These are phyloP conservation scores for Drosophila erecta DNA, from an alignment of 1,140 invertebrate genomes.

Conservation along the genomic window DNA sequence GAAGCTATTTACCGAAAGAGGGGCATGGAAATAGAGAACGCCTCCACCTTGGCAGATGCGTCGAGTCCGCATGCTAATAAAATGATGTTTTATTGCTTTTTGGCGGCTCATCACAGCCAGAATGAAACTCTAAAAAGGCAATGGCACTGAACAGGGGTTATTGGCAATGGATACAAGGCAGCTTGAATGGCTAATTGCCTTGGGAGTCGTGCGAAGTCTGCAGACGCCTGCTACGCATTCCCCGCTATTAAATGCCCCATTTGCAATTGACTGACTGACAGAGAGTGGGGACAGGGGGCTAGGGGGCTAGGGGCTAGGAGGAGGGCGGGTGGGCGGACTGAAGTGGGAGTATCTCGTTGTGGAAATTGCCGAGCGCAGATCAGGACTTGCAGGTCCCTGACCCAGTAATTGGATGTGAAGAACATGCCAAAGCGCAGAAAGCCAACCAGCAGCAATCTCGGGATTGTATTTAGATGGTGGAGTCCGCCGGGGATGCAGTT, in stretches of 20 bases:
- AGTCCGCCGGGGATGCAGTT: background rate
- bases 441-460: conserved; percentile 29
- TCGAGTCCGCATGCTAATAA: conserved; percentile 60
- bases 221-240: conserved; percentile 50
- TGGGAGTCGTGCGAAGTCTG: conserved; percentile 56
- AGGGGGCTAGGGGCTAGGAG: background rate
- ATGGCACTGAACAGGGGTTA: background rate
- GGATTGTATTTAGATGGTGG: conserved; percentile 6
- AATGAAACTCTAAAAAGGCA: background rate
- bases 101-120: conserved; percentile 66
- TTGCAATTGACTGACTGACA: conserved; percentile 50
- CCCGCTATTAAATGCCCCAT: conserved; percentile 63
- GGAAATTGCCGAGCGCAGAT: conserved; percentile 62
- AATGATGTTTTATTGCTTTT: conserved; percentile 75
- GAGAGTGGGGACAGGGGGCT: conserved; percentile 4
- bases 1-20: background rate
- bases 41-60: conserved; percentile 44
- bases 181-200: conserved; percentile 56
- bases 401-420: conserved; percentile 79
- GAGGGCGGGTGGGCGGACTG: background rate
- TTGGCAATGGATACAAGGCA: conserved; percentile 24
- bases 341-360: conserved; percentile 32
- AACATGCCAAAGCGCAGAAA: conserved; percentile 55
- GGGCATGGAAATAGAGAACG: conserved; percentile 6
- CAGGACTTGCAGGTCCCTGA: conserved; percentile 79